These are phyloP conservation scores for Sinocyclocheilus maitianheensis DNA, from an alignment of 2,113 vertebrate genomes.

Conservation along the genomic window DNA sequence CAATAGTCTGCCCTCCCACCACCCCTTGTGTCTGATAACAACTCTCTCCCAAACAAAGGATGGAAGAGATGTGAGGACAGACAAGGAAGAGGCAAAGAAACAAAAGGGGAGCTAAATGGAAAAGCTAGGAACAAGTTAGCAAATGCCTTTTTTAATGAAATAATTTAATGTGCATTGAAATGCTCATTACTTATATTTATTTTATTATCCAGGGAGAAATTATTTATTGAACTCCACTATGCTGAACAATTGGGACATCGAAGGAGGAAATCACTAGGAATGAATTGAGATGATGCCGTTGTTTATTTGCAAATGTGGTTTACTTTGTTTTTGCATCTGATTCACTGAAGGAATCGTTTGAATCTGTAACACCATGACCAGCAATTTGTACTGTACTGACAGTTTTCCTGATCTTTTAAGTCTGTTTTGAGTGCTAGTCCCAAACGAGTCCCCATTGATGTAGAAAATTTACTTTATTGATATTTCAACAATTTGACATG, in stretches of 20 bases:
- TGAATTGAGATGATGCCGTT: no score
- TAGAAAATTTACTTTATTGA: neutral
- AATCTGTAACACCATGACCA: no score
- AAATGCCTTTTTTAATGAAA: neutral
- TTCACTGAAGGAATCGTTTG: no score
- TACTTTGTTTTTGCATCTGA: no score
- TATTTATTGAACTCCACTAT: neutral
- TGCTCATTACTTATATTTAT: neutral
- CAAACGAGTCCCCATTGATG: no score
- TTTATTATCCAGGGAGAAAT: neutral
- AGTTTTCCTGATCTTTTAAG: no score
- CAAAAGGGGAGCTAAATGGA: neutral
- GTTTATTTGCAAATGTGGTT: no score
- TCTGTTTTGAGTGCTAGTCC: no score
- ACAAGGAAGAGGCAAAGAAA: constrained; percentile 15
- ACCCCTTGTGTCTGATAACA: constrained; percentile 77
- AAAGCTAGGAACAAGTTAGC: neutral
- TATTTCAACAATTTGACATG: neutral
- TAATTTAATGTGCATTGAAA: neutral
- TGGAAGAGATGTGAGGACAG: constrained; percentile 46
- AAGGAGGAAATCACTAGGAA: no score
- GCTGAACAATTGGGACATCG: no score
- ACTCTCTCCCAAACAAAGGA: constrained; percentile 57
- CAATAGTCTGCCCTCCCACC: constrained; percentile 70
- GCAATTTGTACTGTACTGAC: no score